Percentiles rank a stretch among this genome's conserved stretches.
Evolutionary conservation across 2,113 vertebrate species (phyloP).

Genomic region (Silurus glanis): DNA sequence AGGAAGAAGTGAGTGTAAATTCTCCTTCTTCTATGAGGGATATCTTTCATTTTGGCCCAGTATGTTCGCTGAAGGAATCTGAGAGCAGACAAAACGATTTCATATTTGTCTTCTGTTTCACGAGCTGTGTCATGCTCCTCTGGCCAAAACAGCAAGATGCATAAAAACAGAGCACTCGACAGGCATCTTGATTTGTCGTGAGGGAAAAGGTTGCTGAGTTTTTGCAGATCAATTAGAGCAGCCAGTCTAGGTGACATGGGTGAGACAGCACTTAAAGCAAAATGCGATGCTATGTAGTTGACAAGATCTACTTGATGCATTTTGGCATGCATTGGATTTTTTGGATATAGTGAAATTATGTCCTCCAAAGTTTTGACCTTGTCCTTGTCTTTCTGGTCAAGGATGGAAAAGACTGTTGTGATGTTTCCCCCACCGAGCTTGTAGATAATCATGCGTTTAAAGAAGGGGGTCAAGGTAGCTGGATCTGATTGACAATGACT

Average conservation of each 20-base stretch:
- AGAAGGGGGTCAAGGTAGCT: slow-evolving; percentile 54
- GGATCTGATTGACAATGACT: not conserved
- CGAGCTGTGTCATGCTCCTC: slow-evolving; percentile 68
- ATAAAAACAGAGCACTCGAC: slow-evolving; percentile 72
- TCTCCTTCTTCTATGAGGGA: slow-evolving; percentile 70
- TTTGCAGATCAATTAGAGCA: slow-evolving; percentile 62
- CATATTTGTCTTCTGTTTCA: slow-evolving; percentile 68
- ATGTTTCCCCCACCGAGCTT: slow-evolving; percentile 73
- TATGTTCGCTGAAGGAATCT: slow-evolving; percentile 67
- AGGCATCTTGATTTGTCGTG: slow-evolving; percentile 63
- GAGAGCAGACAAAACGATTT: slow-evolving; percentile 70
- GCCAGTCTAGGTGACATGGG: slow-evolving; percentile 61
- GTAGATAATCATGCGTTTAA: slow-evolving; percentile 73
- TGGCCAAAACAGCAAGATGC: slow-evolving; percentile 79
- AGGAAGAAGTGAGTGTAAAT: slow-evolving; percentile 78
- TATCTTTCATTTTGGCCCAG: slow-evolving; percentile 72
- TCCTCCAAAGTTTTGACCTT: slow-evolving; percentile 59
- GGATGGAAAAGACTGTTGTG: slow-evolving; percentile 72
- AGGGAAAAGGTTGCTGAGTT: slow-evolving; percentile 66
- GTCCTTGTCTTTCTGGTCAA: slow-evolving; percentile 65
- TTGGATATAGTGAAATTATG: slow-evolving; percentile 71
- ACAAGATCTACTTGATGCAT: slow-evolving; percentile 71
- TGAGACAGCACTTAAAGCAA: slow-evolving; percentile 71
- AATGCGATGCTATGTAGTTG: slow-evolving; percentile 71
- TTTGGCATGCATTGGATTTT: slow-evolving; percentile 56